Evolutionary conservation across 2,888 invertebrate species (phyloP).

Genomic region (Metellina segmentata): DNA sequence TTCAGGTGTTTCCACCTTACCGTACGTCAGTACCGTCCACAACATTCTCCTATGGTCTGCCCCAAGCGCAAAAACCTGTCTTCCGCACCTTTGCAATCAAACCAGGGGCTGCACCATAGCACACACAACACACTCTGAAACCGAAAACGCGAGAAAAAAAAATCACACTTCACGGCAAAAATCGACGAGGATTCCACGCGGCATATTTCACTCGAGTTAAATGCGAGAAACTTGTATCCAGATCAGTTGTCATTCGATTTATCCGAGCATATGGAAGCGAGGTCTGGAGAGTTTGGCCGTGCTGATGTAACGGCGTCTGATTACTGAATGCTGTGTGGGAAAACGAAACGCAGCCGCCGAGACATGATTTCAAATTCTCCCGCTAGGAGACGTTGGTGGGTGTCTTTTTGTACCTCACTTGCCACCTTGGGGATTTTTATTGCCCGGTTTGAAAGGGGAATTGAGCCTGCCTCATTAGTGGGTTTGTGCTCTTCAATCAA

Average conservation of each 20-base stretch:
- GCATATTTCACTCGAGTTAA: not conserved
- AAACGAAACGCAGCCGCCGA: not conserved
- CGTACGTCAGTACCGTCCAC: conserved; percentile 67
- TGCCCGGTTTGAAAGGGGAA: not conserved
- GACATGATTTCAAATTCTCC: conserved; percentile 50
- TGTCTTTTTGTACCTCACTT: not conserved
- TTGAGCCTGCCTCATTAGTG: not conserved
- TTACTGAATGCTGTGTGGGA: conserved; percentile 2
- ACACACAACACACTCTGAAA: not conserved
- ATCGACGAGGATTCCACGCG: not conserved
- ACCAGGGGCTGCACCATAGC: not conserved
- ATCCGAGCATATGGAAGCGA: conserved; percentile 50
- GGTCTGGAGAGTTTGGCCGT: not conserved
- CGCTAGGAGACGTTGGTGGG: conserved; percentile 41
- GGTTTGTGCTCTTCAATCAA: not conserved
- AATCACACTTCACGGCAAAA: not conserved
- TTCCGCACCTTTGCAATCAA: not conserved
- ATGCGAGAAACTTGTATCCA: conserved; percentile 15
- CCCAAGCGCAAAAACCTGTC: not conserved
- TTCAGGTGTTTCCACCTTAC: conserved; percentile 61
- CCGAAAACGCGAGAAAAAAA: too few relatives aligned
- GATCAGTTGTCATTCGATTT: not conserved
- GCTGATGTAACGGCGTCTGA: not conserved
- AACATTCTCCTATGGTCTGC: conserved; percentile 51
- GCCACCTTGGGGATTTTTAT: not conserved